Evolutionary conservation across 2,113 vertebrate species (phyloP).

Genomic region (Burhinus bistriatus): DNA sequence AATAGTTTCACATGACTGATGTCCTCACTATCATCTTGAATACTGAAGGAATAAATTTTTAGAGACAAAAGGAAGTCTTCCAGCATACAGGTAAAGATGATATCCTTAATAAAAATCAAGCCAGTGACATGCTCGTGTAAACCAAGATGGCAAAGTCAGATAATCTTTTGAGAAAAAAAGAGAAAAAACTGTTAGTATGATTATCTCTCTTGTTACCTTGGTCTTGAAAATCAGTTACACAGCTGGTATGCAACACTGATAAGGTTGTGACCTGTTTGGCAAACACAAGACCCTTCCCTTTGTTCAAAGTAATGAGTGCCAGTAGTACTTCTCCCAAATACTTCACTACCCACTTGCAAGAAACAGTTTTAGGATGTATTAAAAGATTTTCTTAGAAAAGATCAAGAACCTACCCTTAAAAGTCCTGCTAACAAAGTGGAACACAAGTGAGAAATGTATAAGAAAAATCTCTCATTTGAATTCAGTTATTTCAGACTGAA

Average conservation of each 20-base stretch:
- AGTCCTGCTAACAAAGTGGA: not conserved
- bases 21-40: not conserved
- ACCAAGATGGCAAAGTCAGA: not conserved
- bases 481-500: not conserved
- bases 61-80: not conserved
- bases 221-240: not conserved
- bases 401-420: not conserved
- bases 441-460: not conserved
- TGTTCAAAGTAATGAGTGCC: not conserved
- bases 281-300: not conserved
- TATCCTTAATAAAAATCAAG: not conserved
- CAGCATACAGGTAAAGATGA: not conserved
- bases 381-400: not conserved
- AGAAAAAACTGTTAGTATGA: not conserved
- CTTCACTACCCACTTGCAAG: not conserved
- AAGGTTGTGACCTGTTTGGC: not conserved
- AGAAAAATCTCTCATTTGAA: not conserved
- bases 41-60: not conserved
- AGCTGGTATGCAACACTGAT: not conserved
- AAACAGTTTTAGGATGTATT: not conserved
- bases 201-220: not conserved
- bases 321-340: not conserved
- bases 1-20: not conserved
- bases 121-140: not conserved
- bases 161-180: not conserved